A percentile compares a stretch with the other conserved stretches of the same genome.
phyloP scores from a whole-genome alignment of 2,888 invertebrate genomes.

The Synergus itoensis region DNA sequence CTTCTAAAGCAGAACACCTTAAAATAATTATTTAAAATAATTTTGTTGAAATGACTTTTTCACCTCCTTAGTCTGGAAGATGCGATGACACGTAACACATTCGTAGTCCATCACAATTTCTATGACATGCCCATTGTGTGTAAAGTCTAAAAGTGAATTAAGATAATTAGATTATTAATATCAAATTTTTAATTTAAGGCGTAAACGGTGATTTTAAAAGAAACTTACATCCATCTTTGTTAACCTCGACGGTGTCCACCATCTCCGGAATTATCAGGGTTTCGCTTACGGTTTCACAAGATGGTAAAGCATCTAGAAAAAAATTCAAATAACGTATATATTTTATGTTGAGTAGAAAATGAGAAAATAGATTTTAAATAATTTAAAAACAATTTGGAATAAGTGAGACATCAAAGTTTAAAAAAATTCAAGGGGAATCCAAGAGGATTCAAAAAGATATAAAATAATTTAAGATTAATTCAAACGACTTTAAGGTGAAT shows the following conservation, averaged over 20 bases:
- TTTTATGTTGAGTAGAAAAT: too few species aligned
- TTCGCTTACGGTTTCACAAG: conserved; percentile 31
- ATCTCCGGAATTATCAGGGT: conserved; percentile 53
- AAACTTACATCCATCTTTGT: conserved; percentile 39
- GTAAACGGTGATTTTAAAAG: background rate
- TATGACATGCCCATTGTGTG: conserved; percentile 67
- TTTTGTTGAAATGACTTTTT: conserved; percentile 49
- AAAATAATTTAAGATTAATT: too few species aligned
- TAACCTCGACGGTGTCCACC: conserved; percentile 45
- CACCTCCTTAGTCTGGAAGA: conserved; percentile 72
- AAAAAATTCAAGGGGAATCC: background rate
- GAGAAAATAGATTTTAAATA: too few species aligned
- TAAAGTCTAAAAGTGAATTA: conserved; percentile 58
- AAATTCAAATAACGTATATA: background rate
- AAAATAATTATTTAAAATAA: too few species aligned
- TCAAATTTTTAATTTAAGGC: background rate
- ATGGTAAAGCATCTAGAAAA: conserved; percentile 10
- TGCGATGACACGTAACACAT: conserved; percentile 73
- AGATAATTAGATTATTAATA: background rate
- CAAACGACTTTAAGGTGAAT: too few species aligned
- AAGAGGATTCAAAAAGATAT: too few species aligned
- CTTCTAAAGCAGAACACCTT: too few species aligned
- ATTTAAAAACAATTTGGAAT: too few species aligned
- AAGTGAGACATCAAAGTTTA: too few species aligned
- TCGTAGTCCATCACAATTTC: conserved; percentile 71